Conservation (phyloP, 2,113 vertebrate species). For the Phalacrocorax carbo region DNA sequence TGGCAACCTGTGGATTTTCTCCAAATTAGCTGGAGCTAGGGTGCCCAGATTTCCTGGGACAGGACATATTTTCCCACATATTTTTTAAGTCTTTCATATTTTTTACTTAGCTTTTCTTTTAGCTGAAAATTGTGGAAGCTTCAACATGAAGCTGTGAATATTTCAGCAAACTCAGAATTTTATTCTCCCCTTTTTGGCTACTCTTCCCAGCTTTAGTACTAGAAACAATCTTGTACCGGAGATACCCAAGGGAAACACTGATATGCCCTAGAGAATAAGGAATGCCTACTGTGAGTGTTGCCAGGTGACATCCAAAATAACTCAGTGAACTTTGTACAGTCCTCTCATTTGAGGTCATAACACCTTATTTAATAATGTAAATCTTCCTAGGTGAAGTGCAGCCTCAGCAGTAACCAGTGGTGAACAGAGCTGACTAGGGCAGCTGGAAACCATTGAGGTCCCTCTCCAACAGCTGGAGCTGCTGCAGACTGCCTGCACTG, state of each 20-base stretch:
- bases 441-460: background rate
- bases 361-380: background rate
- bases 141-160: background rate
- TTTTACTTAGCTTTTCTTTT: background rate
- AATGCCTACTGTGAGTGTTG: background rate
- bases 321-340: background rate
- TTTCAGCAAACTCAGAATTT: background rate
- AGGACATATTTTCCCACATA: background rate
- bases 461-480: background rate
- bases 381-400: background rate
- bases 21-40: constrained; percentile 2
- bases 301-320: background rate
- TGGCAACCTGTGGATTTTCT: constrained; percentile 32
- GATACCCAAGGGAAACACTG: background rate
- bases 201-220: background rate
- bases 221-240: background rate
- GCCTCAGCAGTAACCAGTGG: background rate
- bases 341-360: background rate
- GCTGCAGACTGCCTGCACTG: background rate
- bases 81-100: background rate
- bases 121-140: background rate
- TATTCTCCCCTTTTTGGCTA: background rate
- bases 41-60: background rate
- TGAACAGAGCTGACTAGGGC: background rate
- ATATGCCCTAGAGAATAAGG: background rate